A percentile compares a stretch with the other conserved stretches of the same genome.
Conservation (phyloP, 1,140 invertebrate genomes). For the Ladona fulva region DNA sequence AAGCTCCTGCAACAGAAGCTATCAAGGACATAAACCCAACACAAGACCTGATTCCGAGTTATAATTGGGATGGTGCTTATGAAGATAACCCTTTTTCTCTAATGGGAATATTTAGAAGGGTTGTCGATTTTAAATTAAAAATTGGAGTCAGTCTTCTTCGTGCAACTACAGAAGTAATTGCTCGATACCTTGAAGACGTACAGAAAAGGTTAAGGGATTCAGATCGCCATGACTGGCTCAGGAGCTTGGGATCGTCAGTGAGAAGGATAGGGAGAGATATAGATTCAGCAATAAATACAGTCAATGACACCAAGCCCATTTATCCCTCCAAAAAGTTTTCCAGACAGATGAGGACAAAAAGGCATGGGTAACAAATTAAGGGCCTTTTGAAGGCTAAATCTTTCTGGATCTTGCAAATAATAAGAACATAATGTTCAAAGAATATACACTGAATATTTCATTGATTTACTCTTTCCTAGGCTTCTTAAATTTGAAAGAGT, state of each 20-base stretch:
- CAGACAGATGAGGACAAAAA: neutral
- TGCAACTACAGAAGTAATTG: constrained; percentile 41
- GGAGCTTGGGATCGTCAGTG: neutral
- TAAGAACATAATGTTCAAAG: no score
- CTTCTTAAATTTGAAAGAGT: no score
- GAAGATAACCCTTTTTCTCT: constrained; percentile 30
- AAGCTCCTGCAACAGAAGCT: neutral
- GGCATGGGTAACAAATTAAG: neutral
- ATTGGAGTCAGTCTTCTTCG: constrained; percentile 41
- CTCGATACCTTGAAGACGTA: constrained; percentile 40
- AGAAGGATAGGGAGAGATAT: neutral
- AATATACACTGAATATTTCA: no score
- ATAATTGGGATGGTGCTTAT: neutral
- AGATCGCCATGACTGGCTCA: neutral
- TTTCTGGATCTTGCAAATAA: no score
- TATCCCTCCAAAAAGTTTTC: neutral
- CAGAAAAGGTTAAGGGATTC: constrained; percentile 31
- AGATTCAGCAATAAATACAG: neutral
- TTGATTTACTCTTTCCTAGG: no score
- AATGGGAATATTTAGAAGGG: constrained; percentile 36
- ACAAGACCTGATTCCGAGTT: neutral
- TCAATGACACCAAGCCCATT: neutral
- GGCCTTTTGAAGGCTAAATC: no score
- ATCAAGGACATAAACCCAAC: neutral
- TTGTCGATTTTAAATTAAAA: constrained; percentile 42